Percentiles rank a stretch among this genome's conserved stretches.
phyloP scores from a whole-genome alignment of 2,888 invertebrate genomes.

The Agriopis leucophaearia region DNA sequence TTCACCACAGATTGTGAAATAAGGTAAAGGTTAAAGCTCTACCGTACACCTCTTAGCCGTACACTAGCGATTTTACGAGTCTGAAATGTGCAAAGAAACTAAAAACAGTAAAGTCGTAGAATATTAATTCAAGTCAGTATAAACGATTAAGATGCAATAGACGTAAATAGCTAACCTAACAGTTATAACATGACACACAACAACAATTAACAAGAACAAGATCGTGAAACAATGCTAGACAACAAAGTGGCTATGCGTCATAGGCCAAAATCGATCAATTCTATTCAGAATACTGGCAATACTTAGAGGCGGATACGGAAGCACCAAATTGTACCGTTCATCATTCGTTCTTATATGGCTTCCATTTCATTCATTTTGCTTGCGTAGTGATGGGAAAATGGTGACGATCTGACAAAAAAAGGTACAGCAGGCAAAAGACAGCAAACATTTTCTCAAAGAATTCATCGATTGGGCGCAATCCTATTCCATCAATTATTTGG shows the following conservation, averaged over 20 bases:
- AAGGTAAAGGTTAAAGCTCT: too few species aligned
- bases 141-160: too few species aligned
- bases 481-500: conserved; percentile 37
- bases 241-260: not conserved
- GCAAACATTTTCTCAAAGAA: conserved; percentile 22
- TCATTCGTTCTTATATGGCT: conserved; percentile 28
- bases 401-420: conserved; percentile 38
- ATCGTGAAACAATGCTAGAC: too few species aligned
- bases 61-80: not conserved
- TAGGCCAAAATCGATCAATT: not conserved
- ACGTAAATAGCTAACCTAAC: too few species aligned
- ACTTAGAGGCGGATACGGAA: conserved; percentile 28
- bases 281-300: conserved; percentile 6
- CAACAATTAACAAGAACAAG: too few species aligned
- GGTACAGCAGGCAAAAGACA: conserved; percentile 7
- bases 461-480: conserved; percentile 43
- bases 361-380: conserved; percentile 35
- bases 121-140: too few species aligned
- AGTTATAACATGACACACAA: too few species aligned
- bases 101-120: too few species aligned
- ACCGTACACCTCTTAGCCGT: too few species aligned
- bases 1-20: not conserved
- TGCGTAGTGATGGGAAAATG: conserved; percentile 55
- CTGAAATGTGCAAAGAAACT: too few species aligned
- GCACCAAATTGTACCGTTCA: not conserved